phyloP scores from a whole-genome alignment of 1,140 invertebrate genomes.

The Telenomus remus region DNA sequence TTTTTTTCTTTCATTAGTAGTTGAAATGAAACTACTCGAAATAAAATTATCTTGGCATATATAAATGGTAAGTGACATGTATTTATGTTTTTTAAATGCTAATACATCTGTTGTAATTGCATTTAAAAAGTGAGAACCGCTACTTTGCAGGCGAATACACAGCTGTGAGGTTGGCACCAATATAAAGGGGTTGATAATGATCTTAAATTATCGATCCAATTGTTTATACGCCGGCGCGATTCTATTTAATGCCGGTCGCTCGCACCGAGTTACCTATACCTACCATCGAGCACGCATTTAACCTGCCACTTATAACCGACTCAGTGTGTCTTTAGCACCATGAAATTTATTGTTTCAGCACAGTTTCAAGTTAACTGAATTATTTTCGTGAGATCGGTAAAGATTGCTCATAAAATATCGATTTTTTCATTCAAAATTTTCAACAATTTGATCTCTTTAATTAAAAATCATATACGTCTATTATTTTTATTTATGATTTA shows the following conservation, averaged over 20 bases:
- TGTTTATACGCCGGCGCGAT: constrained; percentile 73
- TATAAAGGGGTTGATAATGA: constrained; percentile 73
- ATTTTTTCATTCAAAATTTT: too few relatives aligned
- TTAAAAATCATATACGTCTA: too few relatives aligned
- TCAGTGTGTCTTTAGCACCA: constrained; percentile 48
- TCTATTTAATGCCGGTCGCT: constrained; percentile 70
- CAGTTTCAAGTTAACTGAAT: constrained; percentile 70
- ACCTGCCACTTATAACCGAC: constrained; percentile 61
- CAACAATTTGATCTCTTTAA: too few relatives aligned
- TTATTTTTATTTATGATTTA: too few relatives aligned
- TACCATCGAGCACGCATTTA: constrained; percentile 60
- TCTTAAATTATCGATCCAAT: constrained; percentile 75
- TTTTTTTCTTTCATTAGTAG: constrained; percentile 49
- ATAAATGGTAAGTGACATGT: constrained; percentile 53
- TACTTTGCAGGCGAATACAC: constrained; percentile 63
- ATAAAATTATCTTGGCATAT: constrained; percentile 56
- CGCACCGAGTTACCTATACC: constrained; percentile 53
- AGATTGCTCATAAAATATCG: not conserved
- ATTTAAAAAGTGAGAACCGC: constrained; percentile 63
- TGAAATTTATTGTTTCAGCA: constrained; percentile 71
- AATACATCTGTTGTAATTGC: constrained; percentile 51
- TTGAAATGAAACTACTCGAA: too few relatives aligned
- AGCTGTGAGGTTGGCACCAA: constrained; percentile 65
- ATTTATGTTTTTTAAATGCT: constrained; percentile 57
- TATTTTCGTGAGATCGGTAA: constrained; percentile 65